A percentile compares a stretch with the other conserved stretches of the same genome.
These are phyloP conservation scores for Trachemys scripta DNA, from an alignment of 2,113 vertebrate genomes.

Conservation along the genomic window DNA sequence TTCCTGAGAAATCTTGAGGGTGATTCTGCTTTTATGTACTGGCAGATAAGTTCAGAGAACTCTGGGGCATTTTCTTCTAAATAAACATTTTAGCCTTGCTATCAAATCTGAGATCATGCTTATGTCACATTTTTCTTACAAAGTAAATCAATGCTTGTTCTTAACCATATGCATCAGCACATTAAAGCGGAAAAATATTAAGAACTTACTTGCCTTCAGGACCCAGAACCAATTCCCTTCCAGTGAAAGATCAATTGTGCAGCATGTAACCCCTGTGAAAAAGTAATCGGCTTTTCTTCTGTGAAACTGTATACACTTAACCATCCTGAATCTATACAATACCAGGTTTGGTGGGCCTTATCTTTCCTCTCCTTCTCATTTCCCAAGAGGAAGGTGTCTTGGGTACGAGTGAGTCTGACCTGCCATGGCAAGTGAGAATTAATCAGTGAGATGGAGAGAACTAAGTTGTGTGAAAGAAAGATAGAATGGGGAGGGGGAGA, in stretches of 20 bases:
- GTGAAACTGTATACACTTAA: constrained; percentile 60
- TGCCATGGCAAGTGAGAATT: no score
- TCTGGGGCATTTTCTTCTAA: no score
- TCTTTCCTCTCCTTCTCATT: constrained; percentile 23
- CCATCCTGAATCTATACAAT: constrained; percentile 31
- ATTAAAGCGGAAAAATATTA: no score
- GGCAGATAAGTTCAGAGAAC: no score
- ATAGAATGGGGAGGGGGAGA: constrained; percentile 14
- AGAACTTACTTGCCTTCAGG: background rate
- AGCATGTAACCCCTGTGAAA: constrained; percentile 24
- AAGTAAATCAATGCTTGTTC: no score
- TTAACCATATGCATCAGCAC: no score
- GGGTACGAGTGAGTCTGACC: no score
- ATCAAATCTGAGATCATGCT: background rate
- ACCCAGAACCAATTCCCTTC: constrained; percentile 45
- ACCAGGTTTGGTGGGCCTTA: constrained; percentile 38
- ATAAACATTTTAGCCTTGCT: background rate
- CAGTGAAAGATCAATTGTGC: constrained; percentile 63
- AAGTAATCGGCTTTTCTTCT: constrained; percentile 56
- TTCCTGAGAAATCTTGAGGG: background rate
- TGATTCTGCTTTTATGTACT: no score
- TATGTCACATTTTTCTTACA: background rate
- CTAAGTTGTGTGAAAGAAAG: constrained; percentile 3
- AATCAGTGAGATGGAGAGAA: background rate
- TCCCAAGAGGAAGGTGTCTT: constrained; percentile 4